These are phyloP conservation scores for Rafetus swinhoei DNA, from an alignment of 2,113 vertebrate species.

Conservation along the genomic window DNA sequence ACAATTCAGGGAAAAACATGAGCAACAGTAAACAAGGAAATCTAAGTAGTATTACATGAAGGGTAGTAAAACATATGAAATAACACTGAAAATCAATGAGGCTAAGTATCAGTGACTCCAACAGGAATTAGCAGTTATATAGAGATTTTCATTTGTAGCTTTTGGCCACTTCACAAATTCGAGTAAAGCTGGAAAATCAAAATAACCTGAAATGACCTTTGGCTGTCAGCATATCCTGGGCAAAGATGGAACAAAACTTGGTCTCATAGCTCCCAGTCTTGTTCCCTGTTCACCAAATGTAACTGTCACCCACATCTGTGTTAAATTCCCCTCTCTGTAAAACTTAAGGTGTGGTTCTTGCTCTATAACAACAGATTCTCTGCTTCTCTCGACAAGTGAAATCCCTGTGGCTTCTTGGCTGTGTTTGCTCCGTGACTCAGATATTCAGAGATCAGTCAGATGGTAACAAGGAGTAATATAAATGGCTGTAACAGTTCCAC, in stretches of 20 bases:
- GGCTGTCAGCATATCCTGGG: not conserved
- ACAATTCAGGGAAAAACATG: not conserved
- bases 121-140: not conserved
- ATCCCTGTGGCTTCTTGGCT: not conserved
- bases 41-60: not conserved
- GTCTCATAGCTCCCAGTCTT: not conserved
- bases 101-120: not conserved
- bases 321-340: too few relatives aligned
- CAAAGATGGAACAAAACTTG: not conserved
- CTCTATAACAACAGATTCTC: not conserved
- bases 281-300: not conserved
- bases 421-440: not conserved
- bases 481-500: not conserved
- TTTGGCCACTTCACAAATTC: not conserved
- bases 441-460: not conserved
- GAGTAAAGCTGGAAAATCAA: not conserved
- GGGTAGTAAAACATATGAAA: not conserved
- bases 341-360: not conserved
- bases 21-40: rapidly evolving
- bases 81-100: not conserved
- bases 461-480: not conserved
- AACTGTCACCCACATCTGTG: not conserved
- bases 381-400: not conserved
- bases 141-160: not conserved
- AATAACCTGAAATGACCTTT: not conserved